Evolutionary conservation across 1,140 invertebrate species (phyloP), one percentile per base, ranked within the genome.

Genomic region (Sinella curviseta): DNA sequence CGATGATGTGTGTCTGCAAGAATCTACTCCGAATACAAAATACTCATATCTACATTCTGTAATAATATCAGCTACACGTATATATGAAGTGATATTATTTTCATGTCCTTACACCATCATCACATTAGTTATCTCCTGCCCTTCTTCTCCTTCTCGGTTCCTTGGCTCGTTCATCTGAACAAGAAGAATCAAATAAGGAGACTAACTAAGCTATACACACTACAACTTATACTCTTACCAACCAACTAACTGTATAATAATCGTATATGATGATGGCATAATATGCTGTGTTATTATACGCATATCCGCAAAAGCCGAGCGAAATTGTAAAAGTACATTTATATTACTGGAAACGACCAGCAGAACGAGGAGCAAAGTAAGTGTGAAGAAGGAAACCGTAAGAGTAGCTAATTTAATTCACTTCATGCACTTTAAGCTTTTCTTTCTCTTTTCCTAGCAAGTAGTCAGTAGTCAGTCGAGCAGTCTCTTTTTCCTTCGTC

Each of bases 331-430:
- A n/a, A 60, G 55, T 60, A 24, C 55, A 60, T 60, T 60, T 60
- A 60, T 60, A 60, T 60, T 60, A 60, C 2, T 26, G 24, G 26
- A 12, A 60, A 60, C 14, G 65, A 31, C 65, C 31, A 31, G 12
- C 26, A 8, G 24, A 70, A 33, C 14, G 57, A 60, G 57, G 57
- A 60, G 55, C 24, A 70, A 70, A 70, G 28, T 70, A 70, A 70
- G 65, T 70, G 65, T 70, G 65, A 70, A 70, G 65, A 70, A 70
- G 65, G 65, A 74, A 73, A 81, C 82, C 79, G 77, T 77, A 79
- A 81, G 74, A 75, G 75, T 67, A 78, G 77, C 82, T 83, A 82
- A 80, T 80, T 80, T 80, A 82, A 80, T 82, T 80, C 79, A 82
- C 79, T 83, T 81, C 77, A 79, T 76, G 54, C 76, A 75, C 77